Evolutionary conservation across 2,113 vertebrate species (phyloP), one percentile per base, ranked within the genome.

Genomic region (Uropsilus gracilis): DNA sequence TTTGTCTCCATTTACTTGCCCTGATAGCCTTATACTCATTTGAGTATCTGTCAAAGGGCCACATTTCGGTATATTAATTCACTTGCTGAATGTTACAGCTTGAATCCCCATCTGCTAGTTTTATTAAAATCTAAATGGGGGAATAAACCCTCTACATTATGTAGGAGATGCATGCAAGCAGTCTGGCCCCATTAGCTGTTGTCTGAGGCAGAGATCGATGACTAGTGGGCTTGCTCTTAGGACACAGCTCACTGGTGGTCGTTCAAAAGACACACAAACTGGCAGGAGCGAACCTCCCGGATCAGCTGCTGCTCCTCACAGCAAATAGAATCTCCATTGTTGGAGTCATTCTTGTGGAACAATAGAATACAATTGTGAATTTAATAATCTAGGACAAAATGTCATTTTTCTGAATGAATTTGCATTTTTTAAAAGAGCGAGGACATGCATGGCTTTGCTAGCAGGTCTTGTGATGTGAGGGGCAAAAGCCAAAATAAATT

Each of bases 51-150:
- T 94, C 96, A 89, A 75, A 97, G 86, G 90, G n/a, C 59, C 94
- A 53, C 64, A 48, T 95, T 95, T 90, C 68, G 75, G 71, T 92
- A 50, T 82, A 82, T 76, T 90, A 90, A 88, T 90, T 90, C 85
- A 92, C 89, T 78, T 69, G 83, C 77, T 82, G 64, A 86, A 82
- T 64, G 63, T 42, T 73, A 55, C 72, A 90, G 68, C 72, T 95
- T 86, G 86, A 92, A 84, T 85, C 86, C 81, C 77, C 95, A 94
- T 94, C 93, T 92, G 73, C 55, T 90, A 32, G 81, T 64, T 90
- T 96, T 90, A 95, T 95, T 90, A 90, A 95, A 95, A 94, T 92
- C 78, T 88, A 82, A 95, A 63, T 66, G 50, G 22, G 3, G 18
- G 0, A 0, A n/a, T 20, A 76, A 3, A 24, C 11, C 1, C 46